Evolutionary conservation across 2,888 invertebrate genomes (phyloP), one percentile per base, ranked within the genome.

Genomic region (Pyrrhia umbra): DNA sequence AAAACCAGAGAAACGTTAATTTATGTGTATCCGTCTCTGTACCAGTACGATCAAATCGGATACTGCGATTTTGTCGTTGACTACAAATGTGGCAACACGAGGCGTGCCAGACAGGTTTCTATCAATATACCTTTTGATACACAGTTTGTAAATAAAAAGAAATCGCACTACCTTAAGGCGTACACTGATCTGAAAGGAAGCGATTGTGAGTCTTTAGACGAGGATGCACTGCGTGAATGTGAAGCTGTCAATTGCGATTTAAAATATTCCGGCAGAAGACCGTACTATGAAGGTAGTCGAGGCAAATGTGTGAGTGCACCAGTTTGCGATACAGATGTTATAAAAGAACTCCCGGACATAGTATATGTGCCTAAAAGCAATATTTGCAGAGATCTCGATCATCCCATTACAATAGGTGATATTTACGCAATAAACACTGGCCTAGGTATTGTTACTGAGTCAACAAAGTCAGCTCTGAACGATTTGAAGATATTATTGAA

Each of bases 391-490:
- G 84, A 92, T 70, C 77, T 92, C 39, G 88, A 88, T 9, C 71
- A 82, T 43, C 81, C 89, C 5, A 62, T 93, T 27, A 81, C 86
- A 2, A 23, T 87, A 2, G 74, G 85, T 49, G 92, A 93, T 68
- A 85, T 93, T 46, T 92, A 90, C 45, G 84, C 86, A 5, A 88
- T 93, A 1, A 89, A 80, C 37, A 86, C 89, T 6, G 90, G 91
- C 0, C 60, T 88, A 15, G 89, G 89, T 2, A 82, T 86, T 0
- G 78, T 89, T 1, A 86, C 72, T 5, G 67, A 82, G 16, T n/a
- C 78, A 2, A 50, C 65, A 3, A 73, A 61, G 34, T 6, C 49
- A 15, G 50, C 72, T 37, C 1, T 6, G 1, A 42, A 47, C 27
- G 51, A 62, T 23, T 16, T 68, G n/a, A 82, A 80, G 50, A 46